Evolutionary conservation across 2,797 vertebrate species (phyloP).

Genomic region (Microctenopoma stevenorrisi): DNA sequence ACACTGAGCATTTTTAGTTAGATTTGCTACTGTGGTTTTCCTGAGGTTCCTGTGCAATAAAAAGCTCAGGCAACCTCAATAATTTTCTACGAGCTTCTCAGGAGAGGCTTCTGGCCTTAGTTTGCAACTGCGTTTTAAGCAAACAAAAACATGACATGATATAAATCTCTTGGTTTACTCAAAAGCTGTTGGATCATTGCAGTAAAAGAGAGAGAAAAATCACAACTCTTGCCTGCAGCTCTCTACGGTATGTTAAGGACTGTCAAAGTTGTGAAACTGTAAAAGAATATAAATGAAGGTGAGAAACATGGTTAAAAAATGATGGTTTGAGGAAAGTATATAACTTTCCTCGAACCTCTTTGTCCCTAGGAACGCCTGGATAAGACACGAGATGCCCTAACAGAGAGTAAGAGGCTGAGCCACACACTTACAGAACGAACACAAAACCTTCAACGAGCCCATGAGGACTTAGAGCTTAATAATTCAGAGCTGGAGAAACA

Average conservation of each 20-base stretch:
- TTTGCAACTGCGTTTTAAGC: conserved; percentile 67
- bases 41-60: conserved; percentile 70
- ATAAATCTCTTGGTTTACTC: conserved; percentile 71
- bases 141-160: conserved; percentile 75
- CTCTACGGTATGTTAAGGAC: conserved; percentile 32
- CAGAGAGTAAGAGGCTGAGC: conserved; percentile 81
- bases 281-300: conserved; percentile 14
- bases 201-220: conserved; percentile 51
- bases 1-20: conserved; percentile 61
- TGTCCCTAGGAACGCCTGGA: conserved; percentile 82
- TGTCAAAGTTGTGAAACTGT: conserved; percentile 22
- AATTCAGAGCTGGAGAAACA: conserved; percentile 77
- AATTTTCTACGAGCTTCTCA: conserved; percentile 71
- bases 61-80: conserved; percentile 70
- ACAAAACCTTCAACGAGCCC: conserved; percentile 74
- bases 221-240: conserved; percentile 14
- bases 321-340: conserved; percentile 22
- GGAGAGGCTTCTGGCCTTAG: conserved; percentile 68
- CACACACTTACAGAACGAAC: conserved; percentile 73
- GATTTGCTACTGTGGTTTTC: conserved; percentile 64
- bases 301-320: conserved; percentile 15
- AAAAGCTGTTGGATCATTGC: conserved; percentile 50
- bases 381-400: conserved; percentile 75
- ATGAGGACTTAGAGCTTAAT: conserved; percentile 70
- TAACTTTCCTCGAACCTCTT: conserved; percentile 6